phyloP scores from a whole-genome alignment of 2,888 invertebrate species.

The Phytoseiulus persimilis region DNA sequence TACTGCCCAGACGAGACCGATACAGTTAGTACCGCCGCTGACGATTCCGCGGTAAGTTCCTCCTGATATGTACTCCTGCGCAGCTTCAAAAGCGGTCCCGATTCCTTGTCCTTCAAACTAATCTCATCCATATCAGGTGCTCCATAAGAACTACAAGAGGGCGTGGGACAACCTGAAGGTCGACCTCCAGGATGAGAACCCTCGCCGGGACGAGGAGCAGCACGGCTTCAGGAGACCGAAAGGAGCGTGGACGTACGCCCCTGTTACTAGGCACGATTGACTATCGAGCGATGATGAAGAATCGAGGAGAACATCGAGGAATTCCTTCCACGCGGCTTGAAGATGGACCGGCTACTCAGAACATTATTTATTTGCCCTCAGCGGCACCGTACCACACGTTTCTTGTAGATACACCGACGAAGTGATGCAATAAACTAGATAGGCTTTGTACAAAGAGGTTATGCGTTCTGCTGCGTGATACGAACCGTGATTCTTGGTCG shows the following conservation, averaged over 20 bases:
- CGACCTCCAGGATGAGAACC: constrained; percentile 23
- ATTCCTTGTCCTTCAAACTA: background rate
- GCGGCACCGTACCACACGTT: background rate
- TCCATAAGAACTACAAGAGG: constrained; percentile 78
- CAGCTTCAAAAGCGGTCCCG: no score
- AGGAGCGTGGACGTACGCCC: constrained; percentile 34
- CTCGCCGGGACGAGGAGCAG: constrained; percentile 24
- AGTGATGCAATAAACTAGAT: background rate
- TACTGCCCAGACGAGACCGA: constrained; percentile 32
- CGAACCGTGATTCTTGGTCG: no score
- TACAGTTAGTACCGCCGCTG: constrained; percentile 30
- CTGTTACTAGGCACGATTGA: constrained; percentile 14
- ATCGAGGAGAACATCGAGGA: background rate
- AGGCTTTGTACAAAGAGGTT: background rate
- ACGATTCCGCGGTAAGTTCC: constrained; percentile 33
- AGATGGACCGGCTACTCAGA: background rate
- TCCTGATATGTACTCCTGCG: background rate
- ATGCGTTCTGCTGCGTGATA: no score
- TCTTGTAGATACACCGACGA: background rate
- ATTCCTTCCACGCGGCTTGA: background rate
- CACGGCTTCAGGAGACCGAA: constrained; percentile 29
- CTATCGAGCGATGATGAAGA: background rate
- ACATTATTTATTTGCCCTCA: background rate
- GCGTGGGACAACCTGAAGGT: constrained; percentile 74
- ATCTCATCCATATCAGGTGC: constrained; percentile 53